phyloP scores from a whole-genome alignment of 2,113 vertebrate species.

The Rattus rattus region DNA sequence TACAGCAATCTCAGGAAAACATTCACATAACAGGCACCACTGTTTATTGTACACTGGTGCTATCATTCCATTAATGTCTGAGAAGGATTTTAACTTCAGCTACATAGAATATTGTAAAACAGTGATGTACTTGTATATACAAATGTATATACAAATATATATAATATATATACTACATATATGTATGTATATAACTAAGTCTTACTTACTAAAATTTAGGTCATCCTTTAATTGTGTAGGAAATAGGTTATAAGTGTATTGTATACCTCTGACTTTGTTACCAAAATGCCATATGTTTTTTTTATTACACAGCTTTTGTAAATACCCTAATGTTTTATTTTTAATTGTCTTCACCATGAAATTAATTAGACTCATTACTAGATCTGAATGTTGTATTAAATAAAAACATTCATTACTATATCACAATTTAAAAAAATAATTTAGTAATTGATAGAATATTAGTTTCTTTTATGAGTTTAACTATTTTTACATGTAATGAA shows the following conservation, averaged over 20 bases:
- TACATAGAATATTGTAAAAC: neutral
- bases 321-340: neutral
- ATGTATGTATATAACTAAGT: neutral
- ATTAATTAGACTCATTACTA: slow-evolving; percentile 5
- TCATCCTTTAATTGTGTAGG: neutral
- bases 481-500: neutral
- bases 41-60: neutral
- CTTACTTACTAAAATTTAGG: neutral
- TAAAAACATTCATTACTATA: slow-evolving; percentile 5
- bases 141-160: neutral
- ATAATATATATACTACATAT: neutral
- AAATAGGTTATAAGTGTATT: neutral
- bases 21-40: neutral
- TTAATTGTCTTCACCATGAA: neutral
- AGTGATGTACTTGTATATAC: neutral
- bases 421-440: neutral
- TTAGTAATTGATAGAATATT: slow-evolving; percentile 25
- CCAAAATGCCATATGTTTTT: neutral
- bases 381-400: slow-evolving; percentile 30
- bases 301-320: neutral
- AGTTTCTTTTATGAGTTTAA: neutral
- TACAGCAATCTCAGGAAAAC: neutral
- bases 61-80: neutral
- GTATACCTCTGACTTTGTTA: slow-evolving; percentile 6
- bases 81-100: neutral